Evolutionary conservation across 1,140 invertebrate species (phyloP), one percentile per base, ranked within the genome.

Genomic region (Ceratina japonica): DNA sequence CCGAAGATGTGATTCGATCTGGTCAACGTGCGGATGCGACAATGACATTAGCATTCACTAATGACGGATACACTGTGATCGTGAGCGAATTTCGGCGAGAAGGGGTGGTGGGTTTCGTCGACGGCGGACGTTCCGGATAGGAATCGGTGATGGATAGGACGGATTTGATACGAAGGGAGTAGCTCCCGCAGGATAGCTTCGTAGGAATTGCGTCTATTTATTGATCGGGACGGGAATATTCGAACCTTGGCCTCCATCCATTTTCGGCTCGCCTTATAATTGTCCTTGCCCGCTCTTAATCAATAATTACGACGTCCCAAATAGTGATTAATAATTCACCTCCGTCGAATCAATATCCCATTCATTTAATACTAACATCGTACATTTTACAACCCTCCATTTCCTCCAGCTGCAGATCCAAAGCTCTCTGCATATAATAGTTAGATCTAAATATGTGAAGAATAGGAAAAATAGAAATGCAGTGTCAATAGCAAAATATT

Each of bases 181-280:
- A 44, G 37, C 37, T 70, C 58, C 71, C 70, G 20, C 37, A 66
- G 74, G 79, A 82, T 76, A 82, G 79, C 75, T 86, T 74, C 61
- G 69, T 80, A 86, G 84, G 80, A 86, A 86, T 85, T 68, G 84
- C 80, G 75, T 85, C 84, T 85, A 86, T 86, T 86, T 86, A 86
- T 86, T 73, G 84, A 86, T 86, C 84, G 80, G 71, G 82, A 72
- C 56, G 71, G 71, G 83, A 86, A 85, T 86, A 85, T 82, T 85
- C 49, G 20, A 62, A 62, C 68, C 65, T 66, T 65, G 75, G 44
- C 54, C 66, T 81, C 56, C 20, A 54, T 64, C 37, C 44, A 61
- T 54, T 65, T 73, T 62, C 22, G 31, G 20, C n/a, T 75, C 22
- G 22, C 16, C 59, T 64, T 73, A 44, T 44, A 44, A 44, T 44